Conservation (phyloP, 1,140 invertebrate genomes). For the Sitophilus oryzae region DNA sequence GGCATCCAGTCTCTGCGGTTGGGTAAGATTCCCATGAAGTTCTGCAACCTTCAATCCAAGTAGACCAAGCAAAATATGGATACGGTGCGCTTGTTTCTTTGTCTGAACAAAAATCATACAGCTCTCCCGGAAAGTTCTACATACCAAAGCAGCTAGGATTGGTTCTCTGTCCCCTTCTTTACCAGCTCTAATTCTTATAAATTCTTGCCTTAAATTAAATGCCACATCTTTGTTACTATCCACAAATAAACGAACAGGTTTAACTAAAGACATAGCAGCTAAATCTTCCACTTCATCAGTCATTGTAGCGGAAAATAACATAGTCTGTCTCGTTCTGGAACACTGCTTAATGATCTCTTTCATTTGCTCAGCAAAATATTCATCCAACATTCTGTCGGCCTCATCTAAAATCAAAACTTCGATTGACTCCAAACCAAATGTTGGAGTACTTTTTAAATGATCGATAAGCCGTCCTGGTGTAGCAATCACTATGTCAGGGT, state of each 20-base stretch:
- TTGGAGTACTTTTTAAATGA: slow-evolving; percentile 92
- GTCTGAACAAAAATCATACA: slow-evolving; percentile 95
- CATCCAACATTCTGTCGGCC: slow-evolving; percentile 95
- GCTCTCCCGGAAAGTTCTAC: slow-evolving; percentile 87
- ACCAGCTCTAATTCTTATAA: slow-evolving; percentile 70
- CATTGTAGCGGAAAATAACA: slow-evolving; percentile 98
- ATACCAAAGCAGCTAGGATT: slow-evolving; percentile 83
- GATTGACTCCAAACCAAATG: slow-evolving; percentile 82
- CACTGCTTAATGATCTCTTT: slow-evolving; percentile 93
- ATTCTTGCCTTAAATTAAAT: slow-evolving; percentile 92
- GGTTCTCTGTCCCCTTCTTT: slow-evolving; percentile 87
- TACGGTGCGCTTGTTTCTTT: slow-evolving; percentile 86
- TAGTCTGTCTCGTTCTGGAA: slow-evolving; percentile 87
- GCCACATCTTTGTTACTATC: slow-evolving; percentile 95
- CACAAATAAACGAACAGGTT: slow-evolving; percentile 90
- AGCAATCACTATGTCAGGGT: slow-evolving; percentile 96
- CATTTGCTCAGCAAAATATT: slow-evolving; percentile 97
- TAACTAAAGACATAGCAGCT: slow-evolving; percentile 81
- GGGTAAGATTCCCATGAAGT: slow-evolving; percentile 91
- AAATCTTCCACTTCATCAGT: slow-evolving; percentile 83
- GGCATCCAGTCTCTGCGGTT: slow-evolving; percentile 84
- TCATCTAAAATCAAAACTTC: slow-evolving; percentile 95
- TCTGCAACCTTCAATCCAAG: slow-evolving; percentile 67
- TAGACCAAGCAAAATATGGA: slow-evolving; percentile 86
- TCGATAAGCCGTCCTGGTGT: slow-evolving; percentile 97